These are phyloP conservation scores for Cosmorhoe ocellata DNA, from an alignment of 2,888 invertebrate genomes.

Conservation along the genomic window DNA sequence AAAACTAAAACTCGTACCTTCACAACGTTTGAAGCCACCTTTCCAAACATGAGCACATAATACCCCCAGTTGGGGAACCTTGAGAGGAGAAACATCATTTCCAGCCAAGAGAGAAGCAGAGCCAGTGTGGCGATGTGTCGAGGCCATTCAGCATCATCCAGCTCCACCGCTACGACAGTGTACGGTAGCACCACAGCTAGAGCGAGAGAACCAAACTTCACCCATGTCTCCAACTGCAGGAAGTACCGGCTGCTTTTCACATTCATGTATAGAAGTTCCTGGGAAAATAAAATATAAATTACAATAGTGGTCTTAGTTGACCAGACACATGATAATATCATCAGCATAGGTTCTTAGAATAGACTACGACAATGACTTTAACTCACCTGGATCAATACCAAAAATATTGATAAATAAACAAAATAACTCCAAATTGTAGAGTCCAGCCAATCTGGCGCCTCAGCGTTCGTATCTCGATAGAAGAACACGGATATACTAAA, in stretches of 20 bases:
- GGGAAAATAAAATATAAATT: constrained; percentile 32
- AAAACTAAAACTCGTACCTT: constrained; percentile 59
- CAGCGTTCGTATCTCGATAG: constrained; percentile 61
- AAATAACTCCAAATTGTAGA: constrained; percentile 62
- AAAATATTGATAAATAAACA: constrained; percentile 58
- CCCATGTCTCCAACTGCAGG: constrained; percentile 79
- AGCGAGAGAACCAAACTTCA: constrained; percentile 76
- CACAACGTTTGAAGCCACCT: constrained; percentile 79
- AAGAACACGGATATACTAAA: constrained; percentile 76
- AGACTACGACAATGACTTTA: too few relatives aligned
- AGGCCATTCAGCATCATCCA: constrained; percentile 60
- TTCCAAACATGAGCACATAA: constrained; percentile 84
- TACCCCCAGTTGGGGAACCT: constrained; percentile 82
- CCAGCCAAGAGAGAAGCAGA: constrained; percentile 79
- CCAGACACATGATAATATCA: too few relatives aligned
- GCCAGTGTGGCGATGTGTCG: constrained; percentile 78
- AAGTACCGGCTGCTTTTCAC: constrained; percentile 75
- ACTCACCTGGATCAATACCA: constrained; percentile 70
- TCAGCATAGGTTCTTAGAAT: too few relatives aligned
- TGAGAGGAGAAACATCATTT: constrained; percentile 81
- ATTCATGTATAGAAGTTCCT: constrained; percentile 80
- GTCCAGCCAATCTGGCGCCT: constrained; percentile 53
- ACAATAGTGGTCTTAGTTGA: too few relatives aligned
- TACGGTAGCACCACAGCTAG: constrained; percentile 69
- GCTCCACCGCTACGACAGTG: constrained; percentile 47